Conservation (phyloP, 2,113 vertebrate genomes). For the Anas platyrhynchos region DNA sequence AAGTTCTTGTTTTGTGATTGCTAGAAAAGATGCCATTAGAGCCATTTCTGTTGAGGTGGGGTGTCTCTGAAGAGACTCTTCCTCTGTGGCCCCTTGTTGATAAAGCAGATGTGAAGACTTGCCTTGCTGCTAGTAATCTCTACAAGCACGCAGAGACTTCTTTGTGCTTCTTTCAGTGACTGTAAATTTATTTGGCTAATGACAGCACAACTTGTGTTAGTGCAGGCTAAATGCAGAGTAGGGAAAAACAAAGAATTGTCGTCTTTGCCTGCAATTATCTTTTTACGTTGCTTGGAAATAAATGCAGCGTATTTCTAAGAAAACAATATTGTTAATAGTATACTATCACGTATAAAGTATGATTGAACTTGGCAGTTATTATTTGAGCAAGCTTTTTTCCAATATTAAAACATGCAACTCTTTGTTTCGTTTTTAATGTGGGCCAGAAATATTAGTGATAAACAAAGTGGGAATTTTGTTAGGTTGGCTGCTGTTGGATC, state of each 20-base stretch:
- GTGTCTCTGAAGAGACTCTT: not conserved
- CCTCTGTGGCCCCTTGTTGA: not conserved
- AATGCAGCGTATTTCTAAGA: not conserved
- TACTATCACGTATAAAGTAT: not conserved
- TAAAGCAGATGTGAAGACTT: not conserved
- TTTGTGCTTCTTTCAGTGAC: conserved; percentile 16
- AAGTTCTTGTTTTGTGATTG: conserved; percentile 31
- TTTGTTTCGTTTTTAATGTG: not conserved
- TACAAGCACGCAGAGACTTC: not conserved
- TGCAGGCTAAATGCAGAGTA: not conserved
- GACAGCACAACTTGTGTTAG: not conserved
- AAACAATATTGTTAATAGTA: not conserved
- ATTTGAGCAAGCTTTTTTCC: not conserved
- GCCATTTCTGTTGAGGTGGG: rapidly evolving
- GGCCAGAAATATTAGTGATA: not conserved
- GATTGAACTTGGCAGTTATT: conserved; percentile 26
- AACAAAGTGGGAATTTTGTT: not conserved
- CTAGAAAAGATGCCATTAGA: not conserved
- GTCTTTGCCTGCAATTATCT: conserved; percentile 51
- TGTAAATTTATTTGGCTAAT: conserved; percentile 15
- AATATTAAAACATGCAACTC: not conserved
- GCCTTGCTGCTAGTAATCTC: not conserved
- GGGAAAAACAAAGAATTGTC: conserved; percentile 2
- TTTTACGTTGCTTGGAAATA: conserved; percentile 50
- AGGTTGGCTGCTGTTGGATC: not conserved